Evolutionary conservation across 2,888 invertebrate genomes (phyloP), one percentile per base, ranked within the genome.

Genomic region (Ectemnius continuus): DNA sequence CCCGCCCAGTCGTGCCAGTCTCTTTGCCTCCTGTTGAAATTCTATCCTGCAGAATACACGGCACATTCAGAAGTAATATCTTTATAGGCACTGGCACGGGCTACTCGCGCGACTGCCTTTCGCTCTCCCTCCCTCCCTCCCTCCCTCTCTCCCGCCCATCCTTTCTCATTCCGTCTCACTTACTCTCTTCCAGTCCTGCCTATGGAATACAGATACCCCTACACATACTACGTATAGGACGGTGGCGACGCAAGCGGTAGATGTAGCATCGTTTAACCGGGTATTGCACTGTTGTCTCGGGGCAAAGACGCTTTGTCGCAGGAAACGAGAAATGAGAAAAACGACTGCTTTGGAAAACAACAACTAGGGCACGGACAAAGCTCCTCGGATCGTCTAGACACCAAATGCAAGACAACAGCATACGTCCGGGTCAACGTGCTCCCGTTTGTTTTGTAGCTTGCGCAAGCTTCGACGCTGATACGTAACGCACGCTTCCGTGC

Each of bases 1-100:
- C 92, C 95, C 95, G 87, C 93, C 91, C 76, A 96, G 92, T 85
- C 94, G 93, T 57, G 94, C 93, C 91, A 96, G 92, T 79, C 94
- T 93, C 88, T 93, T 94, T 81, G 95, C 94, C 91, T 96, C 96
- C 87, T 93, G 92, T 85, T 93, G 93, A 89, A 96, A 96, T 85
- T 95, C 95, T 85, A 93, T 92, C 89, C 94, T 94, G 91, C 74
- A 88, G 87, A 81, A 81, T 75, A 82, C 81, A 76, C 45, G 75
- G 61, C 74, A 78, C 78, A 76, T 78, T 77, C 79, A 77, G 75
- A 80, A 77, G 80, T 86, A 83, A 85, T 85, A 84, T 85, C 82
- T 86, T 84, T 84, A 85, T 81, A 73, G 78, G 73, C 72, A 28
- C 20, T 46, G 67, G 68, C 72, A 28, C 20, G 28, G 67, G 68